Conservation (phyloP, 2,113 vertebrate species). For the Alaudala cheleensis region DNA sequence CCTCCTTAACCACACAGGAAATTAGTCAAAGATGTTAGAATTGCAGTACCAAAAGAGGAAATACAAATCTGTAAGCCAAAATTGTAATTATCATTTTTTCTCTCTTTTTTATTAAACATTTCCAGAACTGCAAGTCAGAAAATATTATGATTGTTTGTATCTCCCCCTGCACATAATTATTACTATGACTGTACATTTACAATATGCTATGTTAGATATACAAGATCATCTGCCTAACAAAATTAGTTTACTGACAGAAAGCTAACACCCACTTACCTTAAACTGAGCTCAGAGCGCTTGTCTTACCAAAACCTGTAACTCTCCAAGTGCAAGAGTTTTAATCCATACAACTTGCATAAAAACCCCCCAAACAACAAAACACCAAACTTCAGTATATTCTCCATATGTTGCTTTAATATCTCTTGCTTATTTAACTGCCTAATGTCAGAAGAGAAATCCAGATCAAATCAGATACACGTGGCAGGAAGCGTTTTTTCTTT, state of each 20-base stretch:
- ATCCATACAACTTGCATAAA: background rate
- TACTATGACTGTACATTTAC: background rate
- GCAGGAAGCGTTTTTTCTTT: background rate
- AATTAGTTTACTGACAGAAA: background rate
- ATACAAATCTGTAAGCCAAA: background rate
- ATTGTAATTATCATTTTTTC: background rate
- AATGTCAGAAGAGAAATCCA: background rate
- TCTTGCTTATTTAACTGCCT: background rate
- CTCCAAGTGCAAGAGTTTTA: background rate
- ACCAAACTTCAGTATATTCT: background rate
- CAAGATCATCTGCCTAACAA: background rate
- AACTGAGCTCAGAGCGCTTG: background rate
- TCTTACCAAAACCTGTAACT: background rate
- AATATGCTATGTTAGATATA: background rate
- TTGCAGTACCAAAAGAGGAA: background rate
- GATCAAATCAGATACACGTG: accelerated
- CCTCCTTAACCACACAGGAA: background rate
- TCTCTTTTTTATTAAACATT: background rate
- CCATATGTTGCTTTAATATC: background rate
- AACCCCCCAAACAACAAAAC: background rate
- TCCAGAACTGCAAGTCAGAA: background rate
- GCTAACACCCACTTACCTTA: background rate
- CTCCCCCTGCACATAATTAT: background rate
- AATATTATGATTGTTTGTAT: background rate
- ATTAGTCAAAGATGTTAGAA: background rate